Evolutionary conservation across 2,888 invertebrate species (phyloP).

Genomic region (Agrenia bidenticulata): DNA sequence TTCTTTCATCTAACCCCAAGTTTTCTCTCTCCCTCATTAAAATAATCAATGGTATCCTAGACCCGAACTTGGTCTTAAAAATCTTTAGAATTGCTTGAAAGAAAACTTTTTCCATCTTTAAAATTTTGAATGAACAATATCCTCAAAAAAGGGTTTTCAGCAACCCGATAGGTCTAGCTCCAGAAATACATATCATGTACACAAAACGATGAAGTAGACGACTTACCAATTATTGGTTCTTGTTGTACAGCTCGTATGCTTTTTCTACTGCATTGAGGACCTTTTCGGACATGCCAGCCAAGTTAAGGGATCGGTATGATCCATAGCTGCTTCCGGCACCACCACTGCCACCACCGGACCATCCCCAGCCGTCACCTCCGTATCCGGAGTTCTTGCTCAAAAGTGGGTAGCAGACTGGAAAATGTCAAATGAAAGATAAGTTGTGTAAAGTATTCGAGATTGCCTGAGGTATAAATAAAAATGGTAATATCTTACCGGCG

Average conservation of each 20-base stretch:
- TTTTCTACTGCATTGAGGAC: constrained; percentile 52
- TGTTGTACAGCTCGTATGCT: constrained; percentile 53
- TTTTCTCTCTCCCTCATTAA: background rate
- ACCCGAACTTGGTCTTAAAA: no score
- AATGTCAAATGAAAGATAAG: background rate
- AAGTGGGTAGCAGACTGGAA: constrained; percentile 49
- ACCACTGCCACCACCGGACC: constrained; percentile 27
- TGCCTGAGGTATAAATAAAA: background rate
- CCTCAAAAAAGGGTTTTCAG: no score
- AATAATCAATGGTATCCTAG: no score
- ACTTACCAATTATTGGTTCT: constrained; percentile 52
- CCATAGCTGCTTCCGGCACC: constrained; percentile 48
- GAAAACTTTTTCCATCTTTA: background rate
- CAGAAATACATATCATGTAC: no score
- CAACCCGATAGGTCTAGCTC: no score
- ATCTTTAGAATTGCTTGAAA: constrained; percentile 1
- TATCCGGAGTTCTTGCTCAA: constrained; percentile 53
- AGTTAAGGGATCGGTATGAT: constrained; percentile 52
- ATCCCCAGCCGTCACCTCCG: constrained; percentile 49
- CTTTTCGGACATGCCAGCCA: constrained; percentile 52
- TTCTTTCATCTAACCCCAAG: constrained; percentile 19
- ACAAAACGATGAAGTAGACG: no score
- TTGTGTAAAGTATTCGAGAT: background rate
- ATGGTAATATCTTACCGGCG: constrained; percentile 42
- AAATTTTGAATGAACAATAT: no score